phyloP scores from a whole-genome alignment of 2,113 vertebrate species.

The Onychostruthus taczanowskii region DNA sequence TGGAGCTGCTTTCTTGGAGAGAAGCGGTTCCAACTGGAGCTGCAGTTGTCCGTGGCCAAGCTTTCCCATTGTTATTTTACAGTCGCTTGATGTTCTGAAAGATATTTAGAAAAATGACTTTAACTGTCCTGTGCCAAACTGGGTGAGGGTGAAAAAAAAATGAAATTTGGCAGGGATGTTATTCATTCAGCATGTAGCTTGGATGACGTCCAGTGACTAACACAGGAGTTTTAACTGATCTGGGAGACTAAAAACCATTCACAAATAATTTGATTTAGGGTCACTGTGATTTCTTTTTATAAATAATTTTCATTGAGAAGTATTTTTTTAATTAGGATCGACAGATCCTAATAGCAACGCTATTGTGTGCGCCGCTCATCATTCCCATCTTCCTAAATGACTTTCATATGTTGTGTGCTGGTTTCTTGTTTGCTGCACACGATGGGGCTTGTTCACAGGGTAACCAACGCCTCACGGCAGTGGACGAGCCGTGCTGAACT shows the following conservation, averaged over 20 bases:
- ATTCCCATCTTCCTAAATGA: not conserved
- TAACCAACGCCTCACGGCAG: not conserved
- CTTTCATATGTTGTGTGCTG: slow-evolving; percentile 34
- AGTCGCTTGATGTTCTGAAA: slow-evolving; percentile 59
- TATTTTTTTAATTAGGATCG: slow-evolving; percentile 51
- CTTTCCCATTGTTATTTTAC: slow-evolving; percentile 56
- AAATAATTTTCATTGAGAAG: slow-evolving; percentile 61
- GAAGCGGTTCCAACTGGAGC: slow-evolving; percentile 40
- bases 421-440: not conserved
- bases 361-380: slow-evolving; percentile 31
- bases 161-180: slow-evolving; percentile 34
- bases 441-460: not conserved
- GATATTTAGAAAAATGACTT: slow-evolving; percentile 59
- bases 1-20: not conserved
- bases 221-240: slow-evolving; percentile 44
- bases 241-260: slow-evolving; percentile 54
- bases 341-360: slow-evolving; percentile 31
- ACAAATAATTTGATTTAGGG: slow-evolving; percentile 65
- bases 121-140: slow-evolving; percentile 49
- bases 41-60: not conserved
- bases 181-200: slow-evolving; percentile 57
- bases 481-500: not conserved
- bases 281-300: slow-evolving; percentile 52
- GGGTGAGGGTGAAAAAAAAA: slow-evolving; percentile 46
- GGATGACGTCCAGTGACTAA: slow-evolving; percentile 48